phyloP scores from a whole-genome alignment of 2,888 invertebrate species.

The Drosophila anomalata region DNA sequence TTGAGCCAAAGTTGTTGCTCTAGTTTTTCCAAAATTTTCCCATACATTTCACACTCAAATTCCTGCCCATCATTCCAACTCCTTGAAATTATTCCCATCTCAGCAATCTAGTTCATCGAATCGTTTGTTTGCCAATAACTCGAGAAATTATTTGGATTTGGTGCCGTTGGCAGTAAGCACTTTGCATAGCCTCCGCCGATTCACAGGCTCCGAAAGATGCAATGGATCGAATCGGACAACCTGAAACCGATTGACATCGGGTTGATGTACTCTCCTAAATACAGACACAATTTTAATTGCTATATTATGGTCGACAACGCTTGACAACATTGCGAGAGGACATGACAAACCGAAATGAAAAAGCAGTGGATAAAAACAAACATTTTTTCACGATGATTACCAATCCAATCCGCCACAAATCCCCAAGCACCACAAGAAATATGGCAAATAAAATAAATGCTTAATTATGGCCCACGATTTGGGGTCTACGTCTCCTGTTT shows the following conservation, averaged over 20 bases:
- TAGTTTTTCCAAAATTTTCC: slow-evolving; percentile 8
- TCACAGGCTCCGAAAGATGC: slow-evolving; percentile 24
- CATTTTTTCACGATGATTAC: slow-evolving; percentile 65
- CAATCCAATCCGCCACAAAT: slow-evolving; percentile 65
- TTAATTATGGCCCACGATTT: slow-evolving; percentile 71
- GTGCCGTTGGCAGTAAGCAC: slow-evolving; percentile 28
- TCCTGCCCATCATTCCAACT: slow-evolving; percentile 31
- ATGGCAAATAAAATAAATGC: slow-evolving; percentile 80
- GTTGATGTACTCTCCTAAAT: slow-evolving; percentile 73
- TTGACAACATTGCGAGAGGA: slow-evolving; percentile 64
- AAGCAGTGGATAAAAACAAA: slow-evolving; percentile 40
- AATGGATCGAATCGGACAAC: slow-evolving; percentile 11
- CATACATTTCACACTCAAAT: slow-evolving; percentile 11
- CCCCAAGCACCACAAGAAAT: slow-evolving; percentile 62
- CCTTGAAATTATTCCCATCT: slow-evolving; percentile 32
- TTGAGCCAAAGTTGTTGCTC: not conserved
- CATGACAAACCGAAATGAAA: slow-evolving; percentile 37
- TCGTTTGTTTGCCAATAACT: slow-evolving; percentile 42
- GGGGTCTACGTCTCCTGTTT: slow-evolving; percentile 37
- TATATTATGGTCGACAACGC: slow-evolving; percentile 71
- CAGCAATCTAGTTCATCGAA: slow-evolving; percentile 28
- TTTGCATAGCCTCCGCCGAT: slow-evolving; percentile 34
- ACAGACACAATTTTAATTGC: slow-evolving; percentile 68
- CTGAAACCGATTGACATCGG: slow-evolving; percentile 45
- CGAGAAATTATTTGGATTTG: slow-evolving; percentile 29